Base-by-base conservation (phyloP, 2,888 invertebrate species). In the Himalopsyche japonica region DNA sequence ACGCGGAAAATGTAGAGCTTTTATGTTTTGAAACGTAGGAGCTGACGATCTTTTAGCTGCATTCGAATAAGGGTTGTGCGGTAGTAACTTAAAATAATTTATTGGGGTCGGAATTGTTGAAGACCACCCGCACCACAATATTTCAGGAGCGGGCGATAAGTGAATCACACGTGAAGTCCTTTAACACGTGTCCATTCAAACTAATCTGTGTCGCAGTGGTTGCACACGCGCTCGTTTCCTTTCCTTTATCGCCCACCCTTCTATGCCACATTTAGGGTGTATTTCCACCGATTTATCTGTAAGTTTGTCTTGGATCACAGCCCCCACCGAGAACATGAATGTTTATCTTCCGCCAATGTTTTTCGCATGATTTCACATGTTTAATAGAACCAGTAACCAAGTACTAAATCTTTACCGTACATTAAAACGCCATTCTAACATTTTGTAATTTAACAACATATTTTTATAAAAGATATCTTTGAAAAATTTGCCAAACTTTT, bases 141-240 rank as follows among this genome's bases (percentile, higher is more conserved):
- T 82, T 82, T 79, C 37, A 27, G 34, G 30, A 78, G 78, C 43
- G 85, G 83, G 84, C 79, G 85, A 86, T 86, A 86, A 86, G 86
- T 86, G 86, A 86, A 86, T 86, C 85, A 85, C 80, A 37, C 83
- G 43, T 79, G 49, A 43, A 83, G 80, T 78, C 82, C 47, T 70
- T 70, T 81, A 76, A 84, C 86, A 86, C 85, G 86, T 86, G 86
- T 85, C 86, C 82, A 57, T 81, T 80, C 78, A 48, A 76, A 79
- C 84, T 85, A 86, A 86, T 86, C 86, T 85, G 49, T 86, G 85
- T 85, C 84, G 85, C 80, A 82, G 85, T 76, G 85, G 83, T 76
- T 85, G 84, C 37, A 84, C 86, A 86, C 84, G 82, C 64, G 32
- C 47, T 76, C 79, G 78, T 64, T 86, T 82, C 81, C 83, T 49